Percentiles rank a stretch among this genome's conserved stretches.
phyloP scores from a whole-genome alignment of 2,888 invertebrate genomes.

The Odontocolon sp. region DNA sequence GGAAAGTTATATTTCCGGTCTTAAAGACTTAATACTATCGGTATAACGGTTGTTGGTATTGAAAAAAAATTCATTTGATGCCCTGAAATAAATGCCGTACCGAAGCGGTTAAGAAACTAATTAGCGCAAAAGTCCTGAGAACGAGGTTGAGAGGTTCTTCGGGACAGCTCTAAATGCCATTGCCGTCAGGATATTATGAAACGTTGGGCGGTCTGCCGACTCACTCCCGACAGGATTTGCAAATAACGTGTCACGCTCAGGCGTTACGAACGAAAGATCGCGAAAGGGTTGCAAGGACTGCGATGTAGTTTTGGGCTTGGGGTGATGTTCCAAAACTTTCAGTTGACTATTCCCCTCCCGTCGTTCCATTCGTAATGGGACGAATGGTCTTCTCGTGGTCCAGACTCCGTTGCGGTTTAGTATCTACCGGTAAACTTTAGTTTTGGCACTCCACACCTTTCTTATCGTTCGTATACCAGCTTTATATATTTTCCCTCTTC shows the following conservation, averaged over 20 bases:
- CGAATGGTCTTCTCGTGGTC: neutral
- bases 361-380: neutral
- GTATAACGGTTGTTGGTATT: too few species aligned
- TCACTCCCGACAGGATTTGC: slow-evolving; percentile 3
- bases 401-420: neutral
- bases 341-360: neutral
- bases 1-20: too few species aligned
- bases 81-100: too few species aligned
- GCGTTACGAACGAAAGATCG: neutral
- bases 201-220: neutral
- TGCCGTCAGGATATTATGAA: neutral
- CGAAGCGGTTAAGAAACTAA: neutral
- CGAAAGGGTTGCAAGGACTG: neutral
- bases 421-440: neutral
- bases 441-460: slow-evolving; percentile 38
- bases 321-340: slow-evolving; percentile 21
- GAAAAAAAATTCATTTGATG: too few species aligned
- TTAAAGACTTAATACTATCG: too few species aligned
- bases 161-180: slow-evolving; percentile 3
- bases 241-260: slow-evolving; percentile 12
- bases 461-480: slow-evolving; percentile 14
- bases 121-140: neutral
- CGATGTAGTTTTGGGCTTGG: too few species aligned
- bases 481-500: neutral
- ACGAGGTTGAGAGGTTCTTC: neutral